Percentiles rank a stretch among this genome's conserved stretches.
phyloP scores from a whole-genome alignment of 2,888 invertebrate genomes.

The Dryocosmus kuriphilus region DNA sequence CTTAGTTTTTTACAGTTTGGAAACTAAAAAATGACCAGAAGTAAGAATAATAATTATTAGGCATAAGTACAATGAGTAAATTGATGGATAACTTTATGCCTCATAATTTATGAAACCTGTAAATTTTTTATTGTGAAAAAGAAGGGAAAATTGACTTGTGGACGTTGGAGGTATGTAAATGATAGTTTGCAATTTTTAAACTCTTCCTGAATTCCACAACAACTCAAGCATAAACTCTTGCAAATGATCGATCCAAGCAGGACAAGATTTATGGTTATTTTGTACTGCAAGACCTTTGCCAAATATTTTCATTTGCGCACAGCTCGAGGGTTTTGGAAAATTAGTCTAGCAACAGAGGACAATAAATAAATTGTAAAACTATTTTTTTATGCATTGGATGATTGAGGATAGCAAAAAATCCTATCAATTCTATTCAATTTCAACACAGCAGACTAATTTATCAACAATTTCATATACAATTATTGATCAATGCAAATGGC shows the following conservation, averaged over 20 bases:
- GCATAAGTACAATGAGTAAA: neutral
- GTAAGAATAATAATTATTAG: neutral
- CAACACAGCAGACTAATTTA: too few relatives aligned
- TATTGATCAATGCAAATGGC: too few relatives aligned
- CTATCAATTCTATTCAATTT: too few relatives aligned
- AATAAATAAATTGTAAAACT: too few relatives aligned
- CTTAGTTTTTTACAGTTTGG: neutral
- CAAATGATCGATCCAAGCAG: too few relatives aligned
- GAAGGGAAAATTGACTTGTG: neutral
- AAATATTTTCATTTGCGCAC: neutral
- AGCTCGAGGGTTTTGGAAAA: neutral
- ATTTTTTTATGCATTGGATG: too few relatives aligned
- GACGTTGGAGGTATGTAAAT: neutral
- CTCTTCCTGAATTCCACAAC: conserved; percentile 4
- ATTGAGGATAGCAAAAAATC: too few relatives aligned
- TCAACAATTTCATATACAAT: too few relatives aligned
- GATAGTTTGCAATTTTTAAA: conserved; percentile 3
- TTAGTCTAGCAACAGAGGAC: neutral
- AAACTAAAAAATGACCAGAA: neutral
- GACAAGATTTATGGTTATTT: too few relatives aligned
- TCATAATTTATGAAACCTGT: neutral
- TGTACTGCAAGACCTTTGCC: neutral
- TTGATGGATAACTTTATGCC: neutral
- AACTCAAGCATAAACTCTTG: neutral
- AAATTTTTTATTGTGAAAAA: neutral